Conservation (phyloP, 2,888 invertebrate genomes). For the Diarsia brunnea region DNA sequence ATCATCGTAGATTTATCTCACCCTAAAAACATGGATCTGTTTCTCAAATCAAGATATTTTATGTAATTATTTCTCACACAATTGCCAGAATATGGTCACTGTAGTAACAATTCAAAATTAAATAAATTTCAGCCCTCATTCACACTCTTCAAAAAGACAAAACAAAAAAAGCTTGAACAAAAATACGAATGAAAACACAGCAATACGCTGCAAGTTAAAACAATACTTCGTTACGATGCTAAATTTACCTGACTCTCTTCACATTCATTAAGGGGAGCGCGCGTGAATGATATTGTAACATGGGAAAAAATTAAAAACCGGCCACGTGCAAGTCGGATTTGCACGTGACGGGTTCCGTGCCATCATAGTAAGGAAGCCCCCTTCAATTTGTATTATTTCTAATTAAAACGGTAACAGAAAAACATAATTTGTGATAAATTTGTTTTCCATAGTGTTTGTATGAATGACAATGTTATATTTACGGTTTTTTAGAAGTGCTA, state of each 20-base stretch:
- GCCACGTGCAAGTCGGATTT: too few species aligned
- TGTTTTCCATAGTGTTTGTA: too few species aligned
- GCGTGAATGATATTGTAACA: constrained; percentile 60
- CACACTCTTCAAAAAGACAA: background rate
- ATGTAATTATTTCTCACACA: background rate
- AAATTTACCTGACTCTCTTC: constrained; percentile 55
- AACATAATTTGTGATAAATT: too few species aligned
- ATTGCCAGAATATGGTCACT: background rate
- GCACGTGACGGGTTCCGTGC: too few species aligned
- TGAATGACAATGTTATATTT: too few species aligned
- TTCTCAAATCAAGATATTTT: background rate
- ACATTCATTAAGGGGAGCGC: constrained; percentile 63
- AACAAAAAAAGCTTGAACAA: constrained; percentile 3
- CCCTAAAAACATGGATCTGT: background rate
- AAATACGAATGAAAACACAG: constrained; percentile 24
- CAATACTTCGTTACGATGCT: constrained; percentile 66
- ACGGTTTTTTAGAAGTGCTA: too few species aligned
- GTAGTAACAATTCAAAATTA: background rate
- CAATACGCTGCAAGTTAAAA: constrained; percentile 53
- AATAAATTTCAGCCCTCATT: background rate
- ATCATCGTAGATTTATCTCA: background rate
- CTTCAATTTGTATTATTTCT: too few species aligned
- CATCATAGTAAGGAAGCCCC: too few species aligned
- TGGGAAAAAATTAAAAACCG: constrained; percentile 54
- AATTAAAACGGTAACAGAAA: too few species aligned